Conservation (phyloP, 2,113 vertebrate genomes). For the Psettodes erumei region DNA sequence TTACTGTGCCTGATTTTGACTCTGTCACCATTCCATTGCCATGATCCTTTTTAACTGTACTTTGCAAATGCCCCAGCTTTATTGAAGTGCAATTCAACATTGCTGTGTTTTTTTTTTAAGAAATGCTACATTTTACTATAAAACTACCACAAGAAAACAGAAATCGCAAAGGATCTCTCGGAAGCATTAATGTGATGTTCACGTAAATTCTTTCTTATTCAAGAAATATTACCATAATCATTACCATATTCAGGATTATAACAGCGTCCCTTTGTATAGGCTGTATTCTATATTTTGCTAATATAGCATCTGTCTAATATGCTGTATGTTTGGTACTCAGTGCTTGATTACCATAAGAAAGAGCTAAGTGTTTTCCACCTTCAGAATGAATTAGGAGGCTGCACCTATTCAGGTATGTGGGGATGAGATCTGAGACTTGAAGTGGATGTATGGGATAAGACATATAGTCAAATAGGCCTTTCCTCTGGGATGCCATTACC, state of each 20-base stretch:
- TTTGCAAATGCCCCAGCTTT: not conserved
- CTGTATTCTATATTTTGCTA: conserved; percentile 37
- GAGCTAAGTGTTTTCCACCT: conserved; percentile 45
- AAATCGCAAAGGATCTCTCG: not conserved
- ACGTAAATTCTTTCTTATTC: not conserved
- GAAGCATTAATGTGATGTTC: not conserved
- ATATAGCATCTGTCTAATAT: conserved; percentile 35
- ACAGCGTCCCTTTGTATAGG: conserved; percentile 35
- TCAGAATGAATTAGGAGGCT: conserved; percentile 56
- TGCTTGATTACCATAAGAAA: conserved; percentile 65
- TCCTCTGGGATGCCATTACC: conserved; percentile 65
- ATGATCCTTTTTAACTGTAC: not conserved
- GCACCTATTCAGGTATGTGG: conserved; percentile 27
- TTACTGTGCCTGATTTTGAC: not conserved
- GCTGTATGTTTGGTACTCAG: conserved; percentile 9
- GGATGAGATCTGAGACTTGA: conserved; percentile 31
- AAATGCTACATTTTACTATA: not conserved
- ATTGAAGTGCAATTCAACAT: not conserved
- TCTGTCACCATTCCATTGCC: not conserved
- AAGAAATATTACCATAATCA: conserved; percentile 34
- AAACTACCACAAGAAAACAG: not conserved
- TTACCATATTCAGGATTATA: conserved; percentile 42
- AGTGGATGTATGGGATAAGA: conserved; percentile 55
- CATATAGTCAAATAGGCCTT: conserved; percentile 47
- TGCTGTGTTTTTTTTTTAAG: not conserved